Evolutionary conservation across 2,113 vertebrate species (phyloP).

Genomic region (Candoia aspera): DNA sequence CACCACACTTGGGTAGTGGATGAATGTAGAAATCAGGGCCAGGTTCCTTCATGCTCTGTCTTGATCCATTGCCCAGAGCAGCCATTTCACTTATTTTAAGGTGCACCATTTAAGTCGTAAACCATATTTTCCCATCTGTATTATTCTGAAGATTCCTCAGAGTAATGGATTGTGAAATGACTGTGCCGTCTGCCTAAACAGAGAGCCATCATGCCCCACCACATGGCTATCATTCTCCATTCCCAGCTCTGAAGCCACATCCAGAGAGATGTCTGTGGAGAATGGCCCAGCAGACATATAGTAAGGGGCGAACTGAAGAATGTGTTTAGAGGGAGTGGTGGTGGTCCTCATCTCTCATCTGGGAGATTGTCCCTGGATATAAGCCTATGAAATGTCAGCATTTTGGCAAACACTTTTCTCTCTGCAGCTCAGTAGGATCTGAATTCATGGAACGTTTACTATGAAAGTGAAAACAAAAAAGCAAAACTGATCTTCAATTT

Average conservation of each 20-base stretch:
- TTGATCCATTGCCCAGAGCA: background rate
- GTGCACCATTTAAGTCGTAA: background rate
- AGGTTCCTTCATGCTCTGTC: background rate
- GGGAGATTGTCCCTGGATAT: background rate
- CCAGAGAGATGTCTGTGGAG: background rate
- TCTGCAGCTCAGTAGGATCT: background rate
- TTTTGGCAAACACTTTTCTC: rapidly evolving
- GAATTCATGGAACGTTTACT: background rate
- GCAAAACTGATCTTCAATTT: background rate
- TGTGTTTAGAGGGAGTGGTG: background rate
- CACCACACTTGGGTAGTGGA: background rate
- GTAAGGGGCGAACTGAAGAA: background rate
- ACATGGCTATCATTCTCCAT: background rate
- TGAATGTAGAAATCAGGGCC: background rate
- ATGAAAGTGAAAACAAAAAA: background rate
- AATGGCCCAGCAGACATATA: background rate
- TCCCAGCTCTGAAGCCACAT: background rate
- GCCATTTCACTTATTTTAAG: background rate
- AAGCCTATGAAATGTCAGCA: background rate
- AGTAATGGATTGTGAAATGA: background rate
- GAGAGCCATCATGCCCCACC: background rate
- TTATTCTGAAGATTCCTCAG: background rate
- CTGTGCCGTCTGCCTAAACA: background rate
- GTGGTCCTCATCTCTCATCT: background rate
- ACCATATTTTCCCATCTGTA: background rate